Evolutionary conservation across 2,113 vertebrate genomes (phyloP).

Genomic region (Chamaea fasciata): DNA sequence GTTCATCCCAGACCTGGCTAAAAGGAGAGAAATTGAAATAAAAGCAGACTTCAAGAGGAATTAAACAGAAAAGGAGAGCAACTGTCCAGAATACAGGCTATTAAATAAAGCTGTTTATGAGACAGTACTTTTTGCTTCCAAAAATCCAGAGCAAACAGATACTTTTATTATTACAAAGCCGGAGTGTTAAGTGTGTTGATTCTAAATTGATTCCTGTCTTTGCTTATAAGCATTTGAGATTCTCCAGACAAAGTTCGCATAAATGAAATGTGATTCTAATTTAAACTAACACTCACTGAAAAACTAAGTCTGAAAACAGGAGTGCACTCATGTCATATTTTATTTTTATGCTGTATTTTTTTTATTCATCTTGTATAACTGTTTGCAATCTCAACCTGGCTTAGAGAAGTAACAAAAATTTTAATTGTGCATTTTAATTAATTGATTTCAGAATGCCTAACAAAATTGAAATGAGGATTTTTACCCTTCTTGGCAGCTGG

Average conservation of each 20-base stretch:
- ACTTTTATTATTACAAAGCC: background rate
- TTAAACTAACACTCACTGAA: background rate
- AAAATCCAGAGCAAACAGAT: background rate
- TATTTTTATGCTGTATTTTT: background rate
- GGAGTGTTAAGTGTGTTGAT: background rate
- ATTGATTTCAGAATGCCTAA: background rate
- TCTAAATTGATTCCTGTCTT: background rate
- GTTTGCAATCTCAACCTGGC: background rate
- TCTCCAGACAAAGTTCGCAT: background rate
- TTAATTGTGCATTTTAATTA: background rate
- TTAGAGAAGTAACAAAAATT: background rate
- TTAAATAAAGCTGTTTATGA: background rate
- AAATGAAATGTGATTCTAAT: background rate
- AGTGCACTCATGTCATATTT: background rate
- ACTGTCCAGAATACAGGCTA: background rate
- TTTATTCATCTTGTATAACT: background rate
- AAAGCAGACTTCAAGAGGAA: background rate
- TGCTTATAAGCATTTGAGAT: background rate
- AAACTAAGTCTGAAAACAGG: background rate
- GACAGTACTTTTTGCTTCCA: background rate
- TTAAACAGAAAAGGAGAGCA: background rate
- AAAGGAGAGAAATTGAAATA: background rate
- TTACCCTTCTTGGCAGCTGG: background rate
- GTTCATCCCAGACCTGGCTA: background rate
- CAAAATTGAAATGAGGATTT: background rate